Base-by-base conservation (phyloP, 2,113 vertebrate genomes). In the Zonotrichia leucophrys region DNA sequence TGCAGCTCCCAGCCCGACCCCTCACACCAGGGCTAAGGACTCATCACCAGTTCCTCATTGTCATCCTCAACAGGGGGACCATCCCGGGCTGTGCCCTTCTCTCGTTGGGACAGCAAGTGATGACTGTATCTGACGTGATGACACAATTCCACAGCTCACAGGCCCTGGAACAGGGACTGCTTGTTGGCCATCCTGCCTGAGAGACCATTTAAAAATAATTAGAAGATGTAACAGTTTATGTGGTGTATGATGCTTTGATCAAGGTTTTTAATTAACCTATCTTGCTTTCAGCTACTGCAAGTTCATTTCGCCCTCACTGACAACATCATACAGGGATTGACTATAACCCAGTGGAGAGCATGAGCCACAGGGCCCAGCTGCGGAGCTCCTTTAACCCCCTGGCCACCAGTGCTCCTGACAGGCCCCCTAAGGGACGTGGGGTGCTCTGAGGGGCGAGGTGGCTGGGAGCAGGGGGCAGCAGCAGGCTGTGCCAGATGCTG, bases 251-350 rank as follows among this genome's bases (percentile, higher is more conserved):
- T 9, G 33, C 95, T 98, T 96, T 96, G 95, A 97, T 96, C 96
- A 93, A 94, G 94, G 93, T 92, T 97, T 96, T 98, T 97, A 97
- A 98, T 98, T 97, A 98, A 97, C 96, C 95, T 92, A 80, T 95
- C 96, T 95, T 94, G 93, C 95, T 96, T 92, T 88, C 95, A 97
- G 95, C 74, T 72, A 67, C 86, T 87, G 33, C 39, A 31, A 94
- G 96, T 94, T 97, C 96, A 90, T 94, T 95, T 92, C 56, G 41
- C 69, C 58, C 88, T 90, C 55, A 50, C 12, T 27, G 81, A 87
- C 87, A 90, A 37, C 81, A 89, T 86, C 93, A 53, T 64, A 53
- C 89, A 62, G 86, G 94, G 78, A 90, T 28, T 82, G 94, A 50
- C 60, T 11, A 23, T 8, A 58, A n/a, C 2, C 16, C 30, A n/a